A percentile compares a stretch with the other conserved stretches of the same genome.
Conservation (phyloP, 2,888 invertebrate species). For the Rhaphigaster nebulosa region DNA sequence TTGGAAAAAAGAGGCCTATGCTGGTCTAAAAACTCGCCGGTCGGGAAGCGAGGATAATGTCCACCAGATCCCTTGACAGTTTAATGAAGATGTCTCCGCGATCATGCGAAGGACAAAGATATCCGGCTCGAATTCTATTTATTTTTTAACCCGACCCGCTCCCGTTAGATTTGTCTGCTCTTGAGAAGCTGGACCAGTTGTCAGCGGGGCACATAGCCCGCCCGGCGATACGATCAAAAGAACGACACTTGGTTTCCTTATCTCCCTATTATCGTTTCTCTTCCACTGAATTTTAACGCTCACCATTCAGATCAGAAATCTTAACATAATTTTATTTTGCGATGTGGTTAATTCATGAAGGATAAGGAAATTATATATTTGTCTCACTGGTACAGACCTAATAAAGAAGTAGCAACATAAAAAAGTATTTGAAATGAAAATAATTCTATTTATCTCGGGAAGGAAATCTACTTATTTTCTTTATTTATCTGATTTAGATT, state of each 20-base stretch:
- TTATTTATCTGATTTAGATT: no score
- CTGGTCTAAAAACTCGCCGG: background rate
- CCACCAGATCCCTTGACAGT: background rate
- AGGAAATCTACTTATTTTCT: no score
- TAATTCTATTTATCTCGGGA: no score
- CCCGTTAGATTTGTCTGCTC: background rate
- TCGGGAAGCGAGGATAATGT: background rate
- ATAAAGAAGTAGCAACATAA: no score
- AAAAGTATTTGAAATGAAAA: no score
- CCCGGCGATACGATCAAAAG: background rate
- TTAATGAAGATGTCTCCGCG: slow-evolving; percentile 15
- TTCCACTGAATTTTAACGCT: slow-evolving; percentile 4
- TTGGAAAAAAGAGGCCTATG: background rate
- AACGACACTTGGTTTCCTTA: background rate
- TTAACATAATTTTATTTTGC: background rate
- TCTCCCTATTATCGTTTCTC: background rate
- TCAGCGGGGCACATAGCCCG: background rate
- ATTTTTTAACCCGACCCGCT: background rate
- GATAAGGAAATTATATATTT: background rate
- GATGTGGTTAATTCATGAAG: background rate
- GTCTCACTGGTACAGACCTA: background rate
- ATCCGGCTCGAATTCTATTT: background rate
- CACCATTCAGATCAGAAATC: background rate
- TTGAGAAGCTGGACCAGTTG: background rate
- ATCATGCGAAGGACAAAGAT: slow-evolving; percentile 15